A percentile compares a stretch with the other conserved stretches of the same genome.
Conservation (phyloP, 2,888 invertebrate genomes). For the Hypomecis punctinalis region DNA sequence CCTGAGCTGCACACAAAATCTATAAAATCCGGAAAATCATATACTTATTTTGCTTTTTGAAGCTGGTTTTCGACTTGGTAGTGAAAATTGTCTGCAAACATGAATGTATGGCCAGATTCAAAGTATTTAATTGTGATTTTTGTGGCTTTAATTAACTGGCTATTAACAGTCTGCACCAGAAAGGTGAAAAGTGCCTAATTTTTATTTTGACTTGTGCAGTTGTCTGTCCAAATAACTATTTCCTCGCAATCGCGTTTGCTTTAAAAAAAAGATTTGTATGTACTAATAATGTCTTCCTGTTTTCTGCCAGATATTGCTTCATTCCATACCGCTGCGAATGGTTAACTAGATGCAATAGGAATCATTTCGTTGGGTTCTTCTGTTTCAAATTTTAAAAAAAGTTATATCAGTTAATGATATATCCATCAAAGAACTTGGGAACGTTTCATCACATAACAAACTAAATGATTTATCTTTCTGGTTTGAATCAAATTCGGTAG, state of each 20-base stretch:
- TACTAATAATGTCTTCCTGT: background rate
- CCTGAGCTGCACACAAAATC: conserved; percentile 3
- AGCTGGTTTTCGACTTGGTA: background rate
- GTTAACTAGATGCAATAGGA: conserved; percentile 2
- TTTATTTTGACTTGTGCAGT: no score
- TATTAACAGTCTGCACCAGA: no score
- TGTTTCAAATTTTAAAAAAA: no score
- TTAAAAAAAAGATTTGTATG: background rate
- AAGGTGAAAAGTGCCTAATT: no score
- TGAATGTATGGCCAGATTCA: conserved; percentile 29
- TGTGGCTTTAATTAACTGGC: conserved; percentile 3
- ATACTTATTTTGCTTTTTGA: background rate
- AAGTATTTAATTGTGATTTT: conserved; percentile 28
- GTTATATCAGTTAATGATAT: conserved; percentile 20
- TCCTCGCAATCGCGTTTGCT: background rate
- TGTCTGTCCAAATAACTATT: conserved; percentile 1
- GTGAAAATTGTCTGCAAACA: no score
- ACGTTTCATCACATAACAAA: conserved; percentile 23
- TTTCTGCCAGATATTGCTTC: conserved; percentile 2
- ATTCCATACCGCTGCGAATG: background rate
- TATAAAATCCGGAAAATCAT: conserved; percentile 4
- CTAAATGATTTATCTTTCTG: conserved; percentile 2
- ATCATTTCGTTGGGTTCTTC: conserved; percentile 8
- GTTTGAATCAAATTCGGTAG: conserved; percentile 4
- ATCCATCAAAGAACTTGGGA: conserved; percentile 23